Base-by-base conservation (phyloP, 2,113 vertebrate genomes). In the Melanerpes formicivorus region DNA sequence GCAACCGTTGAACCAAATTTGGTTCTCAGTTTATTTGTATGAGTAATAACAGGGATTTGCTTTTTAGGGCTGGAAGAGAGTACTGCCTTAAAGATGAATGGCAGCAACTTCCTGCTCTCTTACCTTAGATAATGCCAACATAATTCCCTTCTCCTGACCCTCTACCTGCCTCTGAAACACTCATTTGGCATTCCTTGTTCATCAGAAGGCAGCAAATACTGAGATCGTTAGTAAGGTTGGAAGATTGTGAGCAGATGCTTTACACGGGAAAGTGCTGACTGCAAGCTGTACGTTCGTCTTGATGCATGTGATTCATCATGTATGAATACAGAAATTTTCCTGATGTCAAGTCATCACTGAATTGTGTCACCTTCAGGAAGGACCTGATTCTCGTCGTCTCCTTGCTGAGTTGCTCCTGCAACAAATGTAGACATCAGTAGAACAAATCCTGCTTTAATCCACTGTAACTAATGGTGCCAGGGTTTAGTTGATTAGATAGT, bases 141-240 rank as follows among this genome's bases (percentile, higher is more conserved):
- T 18, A 12, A 63, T 71, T 95, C 77, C 80, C 67, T 46, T 87
- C 86, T 90, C 48, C 63, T 66, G n/a, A 30, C 63, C 50, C 54
- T 76, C 55, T 84, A 21, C 46, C 86, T 48, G 63, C 30, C 59
- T 88, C 55, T 84, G 8, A 70, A 63, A 81, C 14, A 88, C 63
- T 79, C 8, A 32, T 70, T 92, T 72, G 74, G 44, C 29, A 60
- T 93, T 93, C 46, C 67, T 77, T 94, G 66, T 59, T 92, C 69
- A 84, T 91, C 80, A 81, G 52, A 80, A 73, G 66, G 66, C 34
- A 76, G 64, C 17, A 70, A 80, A 76, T 32, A 34, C 46, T 92
- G 67, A 90, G 34, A 40, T 89, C 46, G 44, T 70, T 87, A 90
- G 56, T 87, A 63, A 82, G 17, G 46, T 54, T 82, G 71, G n/a